Evolutionary conservation across 2,113 vertebrate species (phyloP).

Genomic region (Microtus oregoni): DNA sequence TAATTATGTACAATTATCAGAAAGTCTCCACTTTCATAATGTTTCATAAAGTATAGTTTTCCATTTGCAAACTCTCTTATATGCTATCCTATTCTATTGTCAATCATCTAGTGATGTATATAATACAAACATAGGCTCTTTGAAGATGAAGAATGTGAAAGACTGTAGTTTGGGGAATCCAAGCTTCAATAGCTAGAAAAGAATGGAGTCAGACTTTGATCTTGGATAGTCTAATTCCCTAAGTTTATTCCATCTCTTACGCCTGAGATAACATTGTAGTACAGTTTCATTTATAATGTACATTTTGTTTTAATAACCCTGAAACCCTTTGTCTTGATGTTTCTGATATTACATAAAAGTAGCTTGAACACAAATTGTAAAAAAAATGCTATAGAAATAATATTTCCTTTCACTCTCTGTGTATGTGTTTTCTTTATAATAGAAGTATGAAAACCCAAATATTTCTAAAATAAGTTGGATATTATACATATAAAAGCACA

Average conservation of each 20-base stretch:
- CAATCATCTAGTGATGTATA: not conserved
- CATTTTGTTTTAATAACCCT: not conserved
- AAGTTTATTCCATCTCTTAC: not conserved
- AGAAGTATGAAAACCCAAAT: not conserved
- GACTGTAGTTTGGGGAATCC: not conserved
- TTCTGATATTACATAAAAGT: not conserved
- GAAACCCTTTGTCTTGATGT: not conserved
- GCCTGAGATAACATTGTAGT: not conserved
- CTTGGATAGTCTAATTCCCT: not conserved
- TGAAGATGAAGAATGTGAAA: constrained; percentile 33
- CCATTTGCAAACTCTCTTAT: not conserved
- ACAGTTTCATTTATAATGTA: not conserved
- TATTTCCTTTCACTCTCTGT: not conserved
- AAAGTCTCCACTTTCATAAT: constrained; percentile 37
- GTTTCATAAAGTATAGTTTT: not conserved
- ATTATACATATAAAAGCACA: not conserved
- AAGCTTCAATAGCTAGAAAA: not conserved
- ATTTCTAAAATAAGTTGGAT: not conserved
- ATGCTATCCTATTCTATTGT: not conserved
- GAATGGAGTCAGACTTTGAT: not conserved
- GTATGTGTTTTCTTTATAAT: not conserved
- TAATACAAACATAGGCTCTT: not conserved
- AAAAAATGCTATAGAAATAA: not conserved
- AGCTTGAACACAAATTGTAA: not conserved
- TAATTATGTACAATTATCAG: constrained; percentile 4